phyloP scores from a whole-genome alignment of 2,113 vertebrate species.

The Neofelis nebulosa region DNA sequence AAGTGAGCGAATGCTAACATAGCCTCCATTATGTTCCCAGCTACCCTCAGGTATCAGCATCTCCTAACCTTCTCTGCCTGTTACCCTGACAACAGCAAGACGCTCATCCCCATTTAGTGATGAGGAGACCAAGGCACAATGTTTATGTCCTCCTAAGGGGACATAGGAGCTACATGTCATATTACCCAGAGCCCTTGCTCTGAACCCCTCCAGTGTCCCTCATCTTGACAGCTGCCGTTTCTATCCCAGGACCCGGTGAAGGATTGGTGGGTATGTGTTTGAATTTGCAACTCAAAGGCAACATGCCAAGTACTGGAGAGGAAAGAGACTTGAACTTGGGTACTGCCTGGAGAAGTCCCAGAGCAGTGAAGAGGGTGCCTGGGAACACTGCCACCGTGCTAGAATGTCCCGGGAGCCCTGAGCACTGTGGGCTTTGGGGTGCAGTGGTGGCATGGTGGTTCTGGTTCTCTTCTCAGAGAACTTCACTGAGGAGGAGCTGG shows the following conservation, averaged over 20 bases:
- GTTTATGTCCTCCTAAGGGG: background rate
- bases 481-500: background rate
- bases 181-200: background rate
- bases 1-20: background rate
- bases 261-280: background rate
- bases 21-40: background rate
- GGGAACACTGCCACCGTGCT: too few species aligned
- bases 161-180: too few species aligned
- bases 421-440: background rate
- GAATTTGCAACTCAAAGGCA: background rate
- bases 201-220: background rate
- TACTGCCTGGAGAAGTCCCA: background rate
- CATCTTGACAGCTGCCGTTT: background rate
- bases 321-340: background rate
- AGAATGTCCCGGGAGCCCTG: background rate
- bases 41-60: too few species aligned
- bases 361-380: rapidly evolving
- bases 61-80: background rate
- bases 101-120: background rate
- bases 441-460: rapidly evolving
- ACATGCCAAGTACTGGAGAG: background rate
- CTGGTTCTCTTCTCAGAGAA: background rate
- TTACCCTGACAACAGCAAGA: background rate
- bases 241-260: background rate
- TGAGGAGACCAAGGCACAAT: background rate